A percentile compares a stretch with the other conserved stretches of the same genome.
Evolutionary conservation across 1,140 invertebrate genomes (phyloP).

Genomic region (Caenorhabditis elegans): WBcel235 BX284605.5:8451001-8451500

Average conservation of each 20-base stretch:
- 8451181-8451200: no score
- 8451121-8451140: no score
- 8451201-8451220: no score
- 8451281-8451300: neutral
- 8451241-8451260: no score
- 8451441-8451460: neutral
- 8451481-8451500: neutral
- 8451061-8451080: neutral
- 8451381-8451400: neutral
- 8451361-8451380: conserved; percentile 13
- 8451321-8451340: neutral
- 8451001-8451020: no score
- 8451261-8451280: no score
- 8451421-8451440: neutral
- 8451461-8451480: neutral
- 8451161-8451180: no score
- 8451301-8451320: neutral
- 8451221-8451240: no score
- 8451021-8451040: neutral
- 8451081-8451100: neutral
- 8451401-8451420: conserved; percentile 32
- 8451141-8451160: no score
- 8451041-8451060: neutral
- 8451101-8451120: neutral
- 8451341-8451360: neutral